These are phyloP conservation scores for Microcaecilia unicolor DNA, from an alignment of 2,797 vertebrate genomes.

Conservation along the genomic window DNA sequence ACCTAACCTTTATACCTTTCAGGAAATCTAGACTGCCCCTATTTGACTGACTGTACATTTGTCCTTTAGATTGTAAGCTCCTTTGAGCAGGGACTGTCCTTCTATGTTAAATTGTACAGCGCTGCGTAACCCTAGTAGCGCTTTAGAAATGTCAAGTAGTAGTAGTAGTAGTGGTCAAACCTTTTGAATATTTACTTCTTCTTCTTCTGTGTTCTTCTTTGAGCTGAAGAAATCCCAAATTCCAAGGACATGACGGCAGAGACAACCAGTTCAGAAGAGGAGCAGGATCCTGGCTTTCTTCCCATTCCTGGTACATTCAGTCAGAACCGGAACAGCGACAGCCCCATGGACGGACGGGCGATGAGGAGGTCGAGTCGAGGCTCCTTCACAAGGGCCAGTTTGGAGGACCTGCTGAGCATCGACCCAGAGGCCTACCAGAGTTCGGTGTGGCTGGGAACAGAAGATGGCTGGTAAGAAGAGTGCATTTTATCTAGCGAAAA, in stretches of 20 bases:
- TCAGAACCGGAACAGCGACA: constrained; percentile 61
- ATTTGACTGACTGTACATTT: too few relatives aligned
- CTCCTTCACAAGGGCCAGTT: constrained; percentile 85
- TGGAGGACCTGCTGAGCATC: constrained; percentile 86
- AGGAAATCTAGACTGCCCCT: too few relatives aligned
- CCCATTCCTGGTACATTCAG: constrained; percentile 55
- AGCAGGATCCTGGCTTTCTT: constrained; percentile 76
- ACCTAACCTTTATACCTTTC: too few relatives aligned
- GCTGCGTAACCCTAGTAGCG: too few relatives aligned
- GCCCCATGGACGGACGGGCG: constrained; percentile 79
- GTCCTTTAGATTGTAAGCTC: too few relatives aligned
- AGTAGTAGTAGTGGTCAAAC: too few relatives aligned
- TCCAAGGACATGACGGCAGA: constrained; percentile 82
- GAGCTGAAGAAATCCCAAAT: constrained; percentile 81
- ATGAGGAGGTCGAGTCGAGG: constrained; percentile 85
- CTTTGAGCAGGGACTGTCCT: too few relatives aligned
- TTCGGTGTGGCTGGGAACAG: constrained; percentile 95
- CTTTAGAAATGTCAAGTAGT: too few relatives aligned
- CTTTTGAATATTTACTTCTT: too few relatives aligned
- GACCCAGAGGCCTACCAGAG: constrained; percentile 93
- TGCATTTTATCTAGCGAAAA: too few relatives aligned
- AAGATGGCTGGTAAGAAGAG: constrained; percentile 93
- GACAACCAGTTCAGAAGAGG: constrained; percentile 94
- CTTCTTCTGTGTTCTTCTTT: too few relatives aligned
- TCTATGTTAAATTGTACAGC: too few relatives aligned